Conservation (phyloP, 2,888 invertebrate genomes). For the Ophioninae sp. region DNA sequence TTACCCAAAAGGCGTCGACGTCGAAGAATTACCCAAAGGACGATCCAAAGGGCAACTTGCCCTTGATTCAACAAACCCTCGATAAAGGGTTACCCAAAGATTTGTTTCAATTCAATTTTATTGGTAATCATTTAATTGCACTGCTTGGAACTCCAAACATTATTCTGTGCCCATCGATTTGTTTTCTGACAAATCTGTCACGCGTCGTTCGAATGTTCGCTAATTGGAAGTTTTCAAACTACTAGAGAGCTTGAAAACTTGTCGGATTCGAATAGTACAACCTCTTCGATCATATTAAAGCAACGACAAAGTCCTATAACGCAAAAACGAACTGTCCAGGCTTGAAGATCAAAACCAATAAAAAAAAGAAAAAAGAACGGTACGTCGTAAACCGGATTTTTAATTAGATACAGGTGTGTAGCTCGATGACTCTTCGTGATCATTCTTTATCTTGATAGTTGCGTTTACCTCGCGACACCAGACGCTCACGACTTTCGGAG, state of each 20-base stretch:
- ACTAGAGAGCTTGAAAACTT: not conserved
- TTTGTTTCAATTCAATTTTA: too few species aligned
- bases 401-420: constrained; percentile 28
- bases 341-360: not conserved
- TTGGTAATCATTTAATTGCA: too few species aligned
- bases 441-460: constrained; percentile 7
- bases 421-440: not conserved
- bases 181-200: not conserved
- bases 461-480: not conserved
- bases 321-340: not conserved
- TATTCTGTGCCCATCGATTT: not conserved
- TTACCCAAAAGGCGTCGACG: too few species aligned
- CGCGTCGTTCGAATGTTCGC: not conserved
- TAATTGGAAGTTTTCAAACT: not conserved
- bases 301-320: not conserved
- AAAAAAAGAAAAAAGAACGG: not conserved
- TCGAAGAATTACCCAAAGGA: too few species aligned
- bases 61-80: too few species aligned
- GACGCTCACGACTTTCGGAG: not conserved
- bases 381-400: constrained; percentile 6
- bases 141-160: too few species aligned
- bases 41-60: too few species aligned
- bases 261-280: not conserved
- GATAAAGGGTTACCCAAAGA: too few species aligned
- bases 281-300: not conserved